A percentile compares a stretch with the other conserved stretches of the same genome.
Conservation (phyloP, 2,797 vertebrate species). For the Molossus molossus region DNA sequence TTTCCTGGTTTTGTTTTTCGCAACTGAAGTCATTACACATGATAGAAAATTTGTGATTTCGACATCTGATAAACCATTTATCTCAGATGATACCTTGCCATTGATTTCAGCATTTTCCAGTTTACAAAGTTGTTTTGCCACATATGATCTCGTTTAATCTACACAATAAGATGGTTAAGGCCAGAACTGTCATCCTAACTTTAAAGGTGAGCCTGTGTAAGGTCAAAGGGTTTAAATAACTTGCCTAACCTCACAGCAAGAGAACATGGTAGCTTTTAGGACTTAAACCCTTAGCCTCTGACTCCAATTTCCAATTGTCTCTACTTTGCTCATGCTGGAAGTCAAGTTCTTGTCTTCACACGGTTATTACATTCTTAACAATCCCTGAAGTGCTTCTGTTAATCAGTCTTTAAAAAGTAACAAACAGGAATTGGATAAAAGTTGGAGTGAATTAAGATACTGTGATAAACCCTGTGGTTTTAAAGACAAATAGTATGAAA, state of each 20-base stretch:
- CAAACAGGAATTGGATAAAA: not conserved
- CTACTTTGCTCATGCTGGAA: not conserved
- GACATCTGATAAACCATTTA: not conserved
- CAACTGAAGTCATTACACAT: slow-evolving; percentile 34
- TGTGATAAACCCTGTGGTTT: not conserved
- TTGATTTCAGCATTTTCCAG: not conserved
- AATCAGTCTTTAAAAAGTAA: not conserved
- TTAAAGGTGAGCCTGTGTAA: slow-evolving; percentile 24
- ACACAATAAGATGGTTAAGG: not conserved
- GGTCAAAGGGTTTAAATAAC: not conserved
- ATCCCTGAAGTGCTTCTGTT: not conserved
- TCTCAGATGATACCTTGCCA: not conserved
- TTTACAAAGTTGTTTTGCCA: not conserved
- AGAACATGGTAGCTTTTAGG: not conserved
- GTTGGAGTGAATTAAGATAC: not conserved
- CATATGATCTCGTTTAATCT: slow-evolving; percentile 29
- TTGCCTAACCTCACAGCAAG: not conserved
- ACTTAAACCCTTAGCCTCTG: not conserved
- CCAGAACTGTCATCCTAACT: not conserved
- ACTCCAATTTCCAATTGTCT: not conserved
- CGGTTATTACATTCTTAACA: slow-evolving; percentile 31
- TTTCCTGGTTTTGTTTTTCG: slow-evolving; percentile 47
- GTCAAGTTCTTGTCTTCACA: not conserved
- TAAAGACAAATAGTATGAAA: not conserved
- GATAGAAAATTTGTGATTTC: not conserved